Percentiles rank a stretch among this genome's conserved stretches.
phyloP scores from a whole-genome alignment of 2,888 invertebrate species.

The Stenurella melanura region DNA sequence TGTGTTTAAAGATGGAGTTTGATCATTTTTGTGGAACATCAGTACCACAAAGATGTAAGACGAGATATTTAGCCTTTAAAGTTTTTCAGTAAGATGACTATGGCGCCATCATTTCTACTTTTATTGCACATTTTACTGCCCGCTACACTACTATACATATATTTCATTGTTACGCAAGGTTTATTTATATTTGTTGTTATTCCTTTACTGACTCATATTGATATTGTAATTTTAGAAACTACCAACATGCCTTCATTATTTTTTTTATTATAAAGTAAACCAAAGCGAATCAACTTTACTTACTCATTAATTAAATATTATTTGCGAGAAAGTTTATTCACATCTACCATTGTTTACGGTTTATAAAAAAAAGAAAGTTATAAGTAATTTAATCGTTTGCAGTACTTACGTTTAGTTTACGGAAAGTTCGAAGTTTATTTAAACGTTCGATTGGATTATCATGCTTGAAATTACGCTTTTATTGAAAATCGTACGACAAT shows the following conservation, averaged over 20 bases:
- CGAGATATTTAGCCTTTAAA: too few species aligned
- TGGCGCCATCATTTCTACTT: too few species aligned
- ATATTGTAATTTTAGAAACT: conserved; percentile 10
- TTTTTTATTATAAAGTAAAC: conserved; percentile 26
- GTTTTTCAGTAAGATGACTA: too few species aligned
- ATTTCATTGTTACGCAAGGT: conserved; percentile 14
- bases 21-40: too few species aligned
- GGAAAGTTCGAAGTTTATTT: too few species aligned
- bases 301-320: conserved; percentile 17
- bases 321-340: conserved; percentile 30
- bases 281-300: conserved; percentile 9
- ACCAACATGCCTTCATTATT: not conserved
- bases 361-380: conserved; percentile 25
- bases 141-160: too few species aligned
- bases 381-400: not conserved
- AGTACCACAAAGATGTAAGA: too few species aligned
- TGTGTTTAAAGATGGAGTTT: too few species aligned
- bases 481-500: too few species aligned
- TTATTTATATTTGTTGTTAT: conserved; percentile 15
- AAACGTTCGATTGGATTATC: too few species aligned
- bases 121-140: too few species aligned
- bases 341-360: conserved; percentile 28
- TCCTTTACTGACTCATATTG: not conserved
- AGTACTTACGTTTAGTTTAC: not conserved
- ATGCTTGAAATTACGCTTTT: too few species aligned